Base-by-base conservation (phyloP, 1,140 invertebrate genomes). In the Drosophila littoralis region DNA sequence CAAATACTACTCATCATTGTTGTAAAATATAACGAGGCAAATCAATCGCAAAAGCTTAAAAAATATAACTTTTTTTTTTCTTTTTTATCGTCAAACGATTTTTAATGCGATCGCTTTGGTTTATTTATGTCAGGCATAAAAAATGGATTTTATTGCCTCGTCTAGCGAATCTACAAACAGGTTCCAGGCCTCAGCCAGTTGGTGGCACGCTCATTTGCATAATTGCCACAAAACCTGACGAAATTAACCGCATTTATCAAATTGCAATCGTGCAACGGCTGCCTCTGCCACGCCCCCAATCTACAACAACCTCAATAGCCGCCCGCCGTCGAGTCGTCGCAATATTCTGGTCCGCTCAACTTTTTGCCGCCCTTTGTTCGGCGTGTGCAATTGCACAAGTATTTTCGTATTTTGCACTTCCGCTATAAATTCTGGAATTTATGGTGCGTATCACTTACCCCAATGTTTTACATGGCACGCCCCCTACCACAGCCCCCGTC, bases 361-460 rank as follows among this genome's bases (percentile, higher is more conserved):
- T 28, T 83, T 76, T 66, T 68, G 55, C 63, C 43, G 55, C 42
- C 61, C 51, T 50, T 66, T 43, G 51, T 54, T 36, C 55, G 55
- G 55, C 52, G 61, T 59, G 67, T 79, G 51, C 77, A 75, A 50
- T 58, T 63, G 60, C 81, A 67, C 74, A 88, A 85, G 75, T 86
- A 88, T 86, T 86, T 86, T 85, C 79, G 58, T 85, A 85, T 85
- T 85, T 82, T 86, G 79, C 84, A 83, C 82, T 86, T 86, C 84
- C 83, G 84, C 82, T 73, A 86, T 86, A 86, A 86, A 86, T 86
- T 89, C 60, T 28, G 45, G 75, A 86, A 79, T 86, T 86, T 86
- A 86, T 86, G 82, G 83, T 79, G 79, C 82, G 82, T 86, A 86
- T 88, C 82, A 86, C 84, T 86, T 60, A 67, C 60, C 43, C 60